Conservation (phyloP, 92 coral and sea anemone genomes). For the Porites divaricata region DNA sequence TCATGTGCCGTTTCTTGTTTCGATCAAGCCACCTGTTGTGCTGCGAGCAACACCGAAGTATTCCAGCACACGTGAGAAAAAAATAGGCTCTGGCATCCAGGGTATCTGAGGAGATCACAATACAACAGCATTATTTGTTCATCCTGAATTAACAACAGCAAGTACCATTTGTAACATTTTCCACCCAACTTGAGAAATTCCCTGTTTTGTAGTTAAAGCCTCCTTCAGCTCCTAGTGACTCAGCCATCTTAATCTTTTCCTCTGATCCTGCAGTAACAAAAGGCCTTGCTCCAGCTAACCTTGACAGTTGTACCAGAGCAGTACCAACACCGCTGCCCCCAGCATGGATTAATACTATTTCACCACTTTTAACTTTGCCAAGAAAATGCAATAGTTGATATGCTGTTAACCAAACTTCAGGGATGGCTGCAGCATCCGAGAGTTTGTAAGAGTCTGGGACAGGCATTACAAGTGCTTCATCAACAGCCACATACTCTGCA, state of each 20-base stretch:
- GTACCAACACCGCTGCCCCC: constrained; percentile 99
- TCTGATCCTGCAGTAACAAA: constrained; percentile 91
- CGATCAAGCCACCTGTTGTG: too few species aligned
- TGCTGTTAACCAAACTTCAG: constrained; percentile 97
- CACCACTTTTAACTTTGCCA: constrained; percentile 72
- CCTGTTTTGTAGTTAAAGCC: constrained; percentile 92
- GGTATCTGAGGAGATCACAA: too few species aligned
- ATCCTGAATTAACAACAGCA: too few species aligned
- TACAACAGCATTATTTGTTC: too few species aligned
- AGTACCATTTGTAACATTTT: constrained; percentile 35
- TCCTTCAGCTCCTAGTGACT: constrained; percentile 79
- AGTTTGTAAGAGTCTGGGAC: constrained; percentile 63
- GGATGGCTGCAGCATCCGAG: constrained; percentile 92
- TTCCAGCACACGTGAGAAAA: too few species aligned
- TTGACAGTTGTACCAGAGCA: constrained; percentile 82
- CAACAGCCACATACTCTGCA: constrained; percentile 89
- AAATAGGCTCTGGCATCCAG: too few species aligned
- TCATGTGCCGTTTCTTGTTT: too few species aligned
- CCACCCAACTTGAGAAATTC: constrained; percentile 87
- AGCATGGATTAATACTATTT: constrained; percentile 87
- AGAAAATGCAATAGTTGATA: constrained; percentile 87
- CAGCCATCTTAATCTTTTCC: constrained; percentile 75
- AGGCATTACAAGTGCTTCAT: constrained; percentile 89
- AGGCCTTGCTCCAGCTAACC: constrained; percentile 74
- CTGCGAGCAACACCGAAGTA: too few species aligned